Evolutionary conservation across 2,797 vertebrate species (phyloP).

Genomic region (Ptychadena robeensis): DNA sequence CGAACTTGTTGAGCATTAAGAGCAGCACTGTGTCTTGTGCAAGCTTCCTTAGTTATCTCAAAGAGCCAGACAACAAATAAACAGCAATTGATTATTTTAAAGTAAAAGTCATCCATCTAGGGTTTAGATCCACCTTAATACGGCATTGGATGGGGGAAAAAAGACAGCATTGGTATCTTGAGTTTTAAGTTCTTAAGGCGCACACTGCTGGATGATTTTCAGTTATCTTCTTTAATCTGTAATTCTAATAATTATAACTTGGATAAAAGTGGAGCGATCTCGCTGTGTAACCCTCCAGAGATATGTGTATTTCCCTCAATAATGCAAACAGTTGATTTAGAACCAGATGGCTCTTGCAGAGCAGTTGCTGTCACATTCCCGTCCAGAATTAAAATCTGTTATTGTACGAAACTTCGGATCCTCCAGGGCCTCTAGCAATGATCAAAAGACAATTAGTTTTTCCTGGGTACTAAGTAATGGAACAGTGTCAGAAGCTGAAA

Average conservation of each 20-base stretch:
- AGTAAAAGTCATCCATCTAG: too few relatives aligned
- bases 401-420: conserved; percentile 13
- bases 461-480: conserved; percentile 33
- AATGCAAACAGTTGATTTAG: background rate
- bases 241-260: conserved; percentile 1
- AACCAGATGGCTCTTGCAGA: conserved; percentile 5
- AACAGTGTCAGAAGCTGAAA: conserved; percentile 10
- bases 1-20: too few relatives aligned
- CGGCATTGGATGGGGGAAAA: too few relatives aligned
- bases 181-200: too few relatives aligned
- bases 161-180: too few relatives aligned
- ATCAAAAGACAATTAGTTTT: conserved; percentile 36
- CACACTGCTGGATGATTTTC: too few relatives aligned
- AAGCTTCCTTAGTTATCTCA: too few relatives aligned
- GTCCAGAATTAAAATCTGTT: conserved; percentile 6
- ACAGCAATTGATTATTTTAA: too few relatives aligned
- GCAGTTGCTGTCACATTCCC: background rate
- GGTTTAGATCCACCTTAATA: too few relatives aligned
- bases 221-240: too few relatives aligned
- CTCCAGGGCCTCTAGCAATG: background rate
- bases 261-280: background rate
- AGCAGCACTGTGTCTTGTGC: too few relatives aligned
- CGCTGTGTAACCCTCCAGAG: background rate
- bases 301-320: background rate
- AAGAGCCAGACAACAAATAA: too few relatives aligned